Evolutionary conservation across 2,888 invertebrate species (phyloP).

Genomic region (Malthinus seriepunctatus): DNA sequence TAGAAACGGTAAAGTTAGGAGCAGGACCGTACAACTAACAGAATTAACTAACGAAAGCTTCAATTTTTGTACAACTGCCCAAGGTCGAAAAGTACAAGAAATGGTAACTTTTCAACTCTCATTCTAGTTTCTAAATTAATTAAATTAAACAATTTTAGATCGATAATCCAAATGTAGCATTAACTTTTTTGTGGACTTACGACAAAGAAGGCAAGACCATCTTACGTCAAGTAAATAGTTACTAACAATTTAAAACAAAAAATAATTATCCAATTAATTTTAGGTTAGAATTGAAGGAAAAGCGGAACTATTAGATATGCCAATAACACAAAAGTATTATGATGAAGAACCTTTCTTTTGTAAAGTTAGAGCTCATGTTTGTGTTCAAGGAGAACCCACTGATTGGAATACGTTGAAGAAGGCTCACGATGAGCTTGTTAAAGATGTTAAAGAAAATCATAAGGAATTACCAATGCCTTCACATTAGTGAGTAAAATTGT

Average conservation of each 20-base stretch:
- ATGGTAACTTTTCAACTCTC: conserved; percentile 49
- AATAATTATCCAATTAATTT: conserved; percentile 2
- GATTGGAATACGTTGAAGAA: conserved; percentile 56
- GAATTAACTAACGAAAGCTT: conserved; percentile 55
- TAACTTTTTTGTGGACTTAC: conserved; percentile 55
- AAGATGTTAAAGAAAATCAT: conserved; percentile 44
- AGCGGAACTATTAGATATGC: conserved; percentile 45
- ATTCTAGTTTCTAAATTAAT: conserved; percentile 17
- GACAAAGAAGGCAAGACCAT: conserved; percentile 35
- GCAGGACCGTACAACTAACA: conserved; percentile 45
- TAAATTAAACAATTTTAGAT: conserved; percentile 39
- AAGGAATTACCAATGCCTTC: conserved; percentile 53
- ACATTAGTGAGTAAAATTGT: conserved; percentile 52
- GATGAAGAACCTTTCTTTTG: conserved; percentile 54
- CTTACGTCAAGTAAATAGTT: conserved; percentile 40
- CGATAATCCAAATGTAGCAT: conserved; percentile 52
- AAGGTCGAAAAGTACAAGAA: conserved; percentile 54
- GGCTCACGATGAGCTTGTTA: conserved; percentile 52
- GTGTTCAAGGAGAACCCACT: conserved; percentile 52
- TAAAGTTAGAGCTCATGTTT: conserved; percentile 56
- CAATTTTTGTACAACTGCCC: conserved; percentile 54
- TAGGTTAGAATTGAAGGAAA: conserved; percentile 56
- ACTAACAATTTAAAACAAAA: conserved; percentile 5
- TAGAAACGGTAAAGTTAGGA: conserved; percentile 52
- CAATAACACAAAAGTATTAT: conserved; percentile 49